Evolutionary conservation across 1,140 invertebrate species (phyloP), one percentile per base, ranked within the genome.

Genomic region (Caenorhabditis briggsae): DNA sequence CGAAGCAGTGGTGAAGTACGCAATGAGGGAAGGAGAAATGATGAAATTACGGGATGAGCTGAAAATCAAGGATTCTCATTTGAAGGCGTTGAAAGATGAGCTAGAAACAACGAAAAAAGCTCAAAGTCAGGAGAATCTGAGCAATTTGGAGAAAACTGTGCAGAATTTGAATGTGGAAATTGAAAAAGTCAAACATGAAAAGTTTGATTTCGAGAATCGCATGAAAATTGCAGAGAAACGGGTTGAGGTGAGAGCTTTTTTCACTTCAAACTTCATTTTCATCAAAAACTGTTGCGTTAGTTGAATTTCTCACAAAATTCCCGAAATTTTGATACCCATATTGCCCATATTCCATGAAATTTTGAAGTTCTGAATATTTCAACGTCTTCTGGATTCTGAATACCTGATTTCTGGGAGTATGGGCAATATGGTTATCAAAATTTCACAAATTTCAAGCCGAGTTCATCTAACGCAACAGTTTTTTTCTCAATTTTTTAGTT

Each of bases 1-100:
- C 84, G 84, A 88, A 20, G 84, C 87, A 9, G 87, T 88, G 41
- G 65, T 88, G 14, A 88, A 88, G 55, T 88, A 88, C 20, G 87
- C 87, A 18, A 88, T 86, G 78, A 55, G 87, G 53, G 87, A 88
- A 61, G 85, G 78, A 23, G 87, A 88, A 58, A 59, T 88, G 23
- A 88, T 88, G 87, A 64, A 59, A 48, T 25, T 87, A 18, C n/a
- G 23, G 46, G 86, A 82, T 3, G 86, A 87, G 23, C 18, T 87
- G 7, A 41, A 18, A 9, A 82, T 23, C 12, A 82, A 86, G n/a
- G 78, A 86, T 50, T 8, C 2, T 20, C 9, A 84, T 25, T 61
- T 87, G n/a, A 64, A 87, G 33, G 86, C 14, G 82, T 20, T 65
- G 12, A 65, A 70, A 82, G 59, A 83, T 58, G 86, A 64, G n/a